Percentiles rank a stretch among this genome's conserved stretches.
Conservation (phyloP, 2,888 invertebrate species). For the Parasteatoda lunata region DNA sequence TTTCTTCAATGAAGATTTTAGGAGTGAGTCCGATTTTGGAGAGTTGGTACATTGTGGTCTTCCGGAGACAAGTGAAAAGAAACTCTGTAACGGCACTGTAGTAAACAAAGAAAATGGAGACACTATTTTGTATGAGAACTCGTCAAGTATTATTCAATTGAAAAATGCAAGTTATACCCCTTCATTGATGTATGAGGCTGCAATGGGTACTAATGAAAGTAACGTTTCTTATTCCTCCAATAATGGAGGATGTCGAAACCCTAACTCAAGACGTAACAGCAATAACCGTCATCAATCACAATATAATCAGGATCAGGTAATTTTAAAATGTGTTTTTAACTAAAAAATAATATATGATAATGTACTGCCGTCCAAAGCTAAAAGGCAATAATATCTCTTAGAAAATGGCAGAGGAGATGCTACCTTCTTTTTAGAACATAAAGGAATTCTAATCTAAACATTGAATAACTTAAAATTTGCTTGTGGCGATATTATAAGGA, state of each 20-base stretch:
- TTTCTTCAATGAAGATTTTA: conserved; percentile 6
- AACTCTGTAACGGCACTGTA: background rate
- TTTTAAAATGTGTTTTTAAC: background rate
- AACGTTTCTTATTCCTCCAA: conserved; percentile 15
- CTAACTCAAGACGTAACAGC: conserved; percentile 28
- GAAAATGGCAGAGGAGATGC: too few relatives aligned
- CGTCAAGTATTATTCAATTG: conserved; percentile 56
- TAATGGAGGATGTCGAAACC: conserved; percentile 21
- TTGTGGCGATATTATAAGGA: too few relatives aligned
- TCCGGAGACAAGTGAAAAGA: background rate
- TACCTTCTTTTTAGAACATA: too few relatives aligned
- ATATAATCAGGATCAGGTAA: conserved; percentile 38
- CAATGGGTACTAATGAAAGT: conserved; percentile 21
- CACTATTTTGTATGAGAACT: conserved; percentile 58
- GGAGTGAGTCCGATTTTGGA: background rate
- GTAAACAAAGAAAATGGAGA: conserved; percentile 36
- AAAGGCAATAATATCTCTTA: too few relatives aligned
- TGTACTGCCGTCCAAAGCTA: too few relatives aligned
- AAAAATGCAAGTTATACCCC: conserved; percentile 60
- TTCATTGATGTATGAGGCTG: conserved; percentile 47
- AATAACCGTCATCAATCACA: conserved; percentile 8
- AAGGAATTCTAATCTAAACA: too few relatives aligned
- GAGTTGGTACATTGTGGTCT: background rate
- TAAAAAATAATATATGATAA: too few relatives aligned
- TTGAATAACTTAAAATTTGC: too few relatives aligned